Evolutionary conservation across 2,113 vertebrate species (phyloP).

Genomic region (Urocitellus parryii): DNA sequence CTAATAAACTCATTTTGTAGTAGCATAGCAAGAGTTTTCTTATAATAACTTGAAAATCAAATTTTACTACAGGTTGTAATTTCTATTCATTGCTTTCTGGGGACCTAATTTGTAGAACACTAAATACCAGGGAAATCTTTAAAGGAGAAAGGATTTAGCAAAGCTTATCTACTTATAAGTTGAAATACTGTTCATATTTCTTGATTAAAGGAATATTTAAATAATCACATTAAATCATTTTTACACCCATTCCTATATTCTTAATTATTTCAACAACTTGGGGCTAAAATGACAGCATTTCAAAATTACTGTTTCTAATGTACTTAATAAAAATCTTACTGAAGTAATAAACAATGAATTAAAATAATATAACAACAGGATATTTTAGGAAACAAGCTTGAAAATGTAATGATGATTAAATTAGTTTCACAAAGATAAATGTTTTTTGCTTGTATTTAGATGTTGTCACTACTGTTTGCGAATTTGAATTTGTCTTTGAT

Average conservation of each 20-base stretch:
- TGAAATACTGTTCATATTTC: conserved; percentile 53
- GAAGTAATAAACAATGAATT: conserved; percentile 24
- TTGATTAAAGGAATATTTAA: conserved; percentile 50
- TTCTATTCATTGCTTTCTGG: conserved; percentile 68
- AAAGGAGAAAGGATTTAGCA: conserved; percentile 55
- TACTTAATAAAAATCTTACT: conserved; percentile 22
- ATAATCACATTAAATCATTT: background rate
- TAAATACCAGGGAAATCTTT: conserved; percentile 61
- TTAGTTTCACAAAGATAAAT: conserved; percentile 10
- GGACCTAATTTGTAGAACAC: conserved; percentile 72
- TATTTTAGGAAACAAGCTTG: background rate
- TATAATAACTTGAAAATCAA: conserved; percentile 73
- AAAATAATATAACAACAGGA: background rate
- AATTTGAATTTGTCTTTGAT: conserved; percentile 15
- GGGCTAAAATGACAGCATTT: conserved; percentile 19
- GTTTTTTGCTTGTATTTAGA: background rate
- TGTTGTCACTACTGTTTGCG: rapidly evolving
- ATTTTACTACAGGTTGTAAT: conserved; percentile 70
- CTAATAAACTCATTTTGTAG: conserved; percentile 56
- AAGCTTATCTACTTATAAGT: conserved; percentile 43
- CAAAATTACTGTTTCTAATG: background rate
- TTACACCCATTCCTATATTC: conserved; percentile 14
- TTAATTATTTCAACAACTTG: background rate
- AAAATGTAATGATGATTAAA: conserved; percentile 6
- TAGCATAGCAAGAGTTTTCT: conserved; percentile 35